Evolutionary conservation across 2,888 invertebrate genomes (phyloP).

Genomic region (Dichetophora obliterata): DNA sequence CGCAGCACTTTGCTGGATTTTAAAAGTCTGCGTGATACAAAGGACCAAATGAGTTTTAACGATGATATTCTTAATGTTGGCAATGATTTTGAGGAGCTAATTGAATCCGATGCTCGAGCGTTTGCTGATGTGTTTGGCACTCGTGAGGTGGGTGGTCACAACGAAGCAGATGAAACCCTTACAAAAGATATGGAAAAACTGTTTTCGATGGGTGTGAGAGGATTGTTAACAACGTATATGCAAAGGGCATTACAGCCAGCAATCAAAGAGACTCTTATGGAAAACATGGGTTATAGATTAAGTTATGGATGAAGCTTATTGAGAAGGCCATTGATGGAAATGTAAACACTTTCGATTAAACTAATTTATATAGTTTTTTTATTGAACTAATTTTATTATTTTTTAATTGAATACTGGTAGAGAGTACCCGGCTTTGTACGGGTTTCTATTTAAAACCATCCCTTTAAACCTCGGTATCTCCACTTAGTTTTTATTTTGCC

Average conservation of each 20-base stretch:
- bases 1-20: slow-evolving; percentile 43
- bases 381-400: no score
- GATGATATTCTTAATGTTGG: slow-evolving; percentile 63
- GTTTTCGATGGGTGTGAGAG: slow-evolving; percentile 85
- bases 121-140: slow-evolving; percentile 63
- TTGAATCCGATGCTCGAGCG: slow-evolving; percentile 65
- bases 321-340: background rate
- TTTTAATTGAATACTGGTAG: no score
- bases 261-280: slow-evolving; percentile 87
- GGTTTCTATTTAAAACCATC: no score
- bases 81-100: slow-evolving; percentile 59
- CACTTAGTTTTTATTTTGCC: no score
- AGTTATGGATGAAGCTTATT: slow-evolving; percentile 77
- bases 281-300: slow-evolving; percentile 88
- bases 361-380: no score
- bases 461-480: no score
- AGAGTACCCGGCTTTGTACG: no score
- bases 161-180: slow-evolving; percentile 76
- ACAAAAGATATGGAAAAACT: slow-evolving; percentile 87
- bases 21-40: slow-evolving; percentile 17
- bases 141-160: slow-evolving; percentile 58
- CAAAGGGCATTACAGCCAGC: slow-evolving; percentile 87
- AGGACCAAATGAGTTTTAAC: slow-evolving; percentile 60
- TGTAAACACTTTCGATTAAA: no score
- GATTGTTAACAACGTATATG: slow-evolving; percentile 85